A percentile compares a stretch with the other conserved stretches of the same genome.
Conservation (phyloP, 2,888 invertebrate genomes). For the Cyaniris semiargus region DNA sequence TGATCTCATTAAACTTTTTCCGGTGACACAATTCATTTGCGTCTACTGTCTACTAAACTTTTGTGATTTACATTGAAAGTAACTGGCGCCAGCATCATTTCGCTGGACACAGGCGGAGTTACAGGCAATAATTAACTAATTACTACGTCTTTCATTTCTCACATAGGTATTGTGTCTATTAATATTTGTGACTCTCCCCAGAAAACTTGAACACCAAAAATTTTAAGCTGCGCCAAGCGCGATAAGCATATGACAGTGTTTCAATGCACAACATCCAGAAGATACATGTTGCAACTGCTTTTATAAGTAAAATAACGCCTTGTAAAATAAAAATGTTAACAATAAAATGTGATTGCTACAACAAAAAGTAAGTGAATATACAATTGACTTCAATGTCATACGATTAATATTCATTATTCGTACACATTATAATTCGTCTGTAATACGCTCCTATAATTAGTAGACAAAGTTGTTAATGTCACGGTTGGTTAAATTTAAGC, state of each 20-base stretch:
- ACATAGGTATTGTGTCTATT: too few relatives aligned
- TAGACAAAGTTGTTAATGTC: too few relatives aligned
- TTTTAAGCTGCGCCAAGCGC: too few relatives aligned
- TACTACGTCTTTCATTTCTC: too few relatives aligned
- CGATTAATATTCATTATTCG: not conserved
- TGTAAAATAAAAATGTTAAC: not conserved
- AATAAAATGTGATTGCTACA: not conserved
- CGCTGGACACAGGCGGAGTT: not conserved
- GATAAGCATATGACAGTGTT: not conserved
- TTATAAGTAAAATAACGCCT: not conserved
- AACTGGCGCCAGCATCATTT: not conserved
- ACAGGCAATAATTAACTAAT: not conserved
- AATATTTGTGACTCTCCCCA: too few relatives aligned
- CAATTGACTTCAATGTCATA: not conserved
- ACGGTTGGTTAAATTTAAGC: too few relatives aligned
- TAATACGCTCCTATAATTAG: too few relatives aligned
- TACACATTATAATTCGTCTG: too few relatives aligned
- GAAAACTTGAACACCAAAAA: too few relatives aligned
- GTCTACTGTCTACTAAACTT: not conserved
- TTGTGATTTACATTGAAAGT: not conserved
- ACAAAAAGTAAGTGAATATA: not conserved
- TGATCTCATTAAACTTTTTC: slow-evolving; percentile 1
- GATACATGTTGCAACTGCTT: not conserved
- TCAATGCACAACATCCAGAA: not conserved
- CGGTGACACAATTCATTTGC: not conserved